A percentile compares a stretch with the other conserved stretches of the same genome.
Conservation (phyloP, 1,140 invertebrate species). For the Stenopsyche tienmushanensis region DNA sequence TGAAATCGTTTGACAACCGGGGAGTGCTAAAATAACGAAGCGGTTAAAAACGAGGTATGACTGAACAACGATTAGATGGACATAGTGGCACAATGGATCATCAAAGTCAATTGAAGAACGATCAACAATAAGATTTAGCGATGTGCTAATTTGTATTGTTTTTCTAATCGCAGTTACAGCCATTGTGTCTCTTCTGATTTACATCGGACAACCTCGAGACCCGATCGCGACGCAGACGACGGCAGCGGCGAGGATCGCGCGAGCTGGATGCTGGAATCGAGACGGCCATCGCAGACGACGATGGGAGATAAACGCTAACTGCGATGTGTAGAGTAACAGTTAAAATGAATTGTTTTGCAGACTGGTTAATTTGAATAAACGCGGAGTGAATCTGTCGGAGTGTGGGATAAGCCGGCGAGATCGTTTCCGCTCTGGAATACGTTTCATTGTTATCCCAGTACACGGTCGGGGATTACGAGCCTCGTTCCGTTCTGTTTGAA, state of each 20-base stretch:
- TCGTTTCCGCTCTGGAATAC: not conserved
- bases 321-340: not conserved
- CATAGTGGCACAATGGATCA: not conserved
- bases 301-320: too few relatives aligned
- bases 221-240: not conserved
- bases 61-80: not conserved
- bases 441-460: not conserved
- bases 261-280: too few relatives aligned
- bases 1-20: too few relatives aligned
- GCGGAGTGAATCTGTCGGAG: not conserved
- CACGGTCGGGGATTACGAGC: too few relatives aligned
- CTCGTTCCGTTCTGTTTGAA: too few relatives aligned
- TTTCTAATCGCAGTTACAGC: too few relatives aligned
- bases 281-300: not conserved
- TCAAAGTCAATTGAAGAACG: not conserved
- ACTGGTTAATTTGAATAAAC: not conserved
- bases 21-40: not conserved
- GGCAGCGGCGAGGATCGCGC: not conserved
- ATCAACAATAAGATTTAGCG: not conserved
- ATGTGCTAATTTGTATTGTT: not conserved
- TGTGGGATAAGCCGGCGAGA: not conserved
- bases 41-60: not conserved
- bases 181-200: too few relatives aligned
- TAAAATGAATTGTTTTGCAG: not conserved
- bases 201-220: not conserved